Evolutionary conservation across 2,888 invertebrate genomes (phyloP).

Genomic region (Hemicrepidius hirtus): DNA sequence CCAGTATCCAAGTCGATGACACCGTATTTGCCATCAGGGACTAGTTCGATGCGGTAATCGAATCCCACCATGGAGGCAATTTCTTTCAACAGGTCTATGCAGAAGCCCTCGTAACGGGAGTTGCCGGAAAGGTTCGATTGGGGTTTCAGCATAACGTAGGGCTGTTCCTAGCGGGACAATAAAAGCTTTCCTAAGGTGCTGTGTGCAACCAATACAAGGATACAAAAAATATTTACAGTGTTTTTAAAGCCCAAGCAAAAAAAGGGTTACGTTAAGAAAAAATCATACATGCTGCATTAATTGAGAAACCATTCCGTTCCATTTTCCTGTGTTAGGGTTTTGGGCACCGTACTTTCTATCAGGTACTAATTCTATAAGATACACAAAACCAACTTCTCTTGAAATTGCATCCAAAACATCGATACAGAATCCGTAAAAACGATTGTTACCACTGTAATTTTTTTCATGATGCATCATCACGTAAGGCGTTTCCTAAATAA

Average conservation of each 20-base stretch:
- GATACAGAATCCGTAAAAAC: constrained; percentile 88
- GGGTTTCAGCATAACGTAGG: constrained; percentile 70
- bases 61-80: constrained; percentile 80
- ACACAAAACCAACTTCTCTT: constrained; percentile 81
- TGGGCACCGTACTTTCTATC: constrained; percentile 81
- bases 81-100: constrained; percentile 81
- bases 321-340: constrained; percentile 77
- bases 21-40: constrained; percentile 82
- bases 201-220: background rate
- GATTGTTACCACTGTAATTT: constrained; percentile 82
- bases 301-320: constrained; percentile 83
- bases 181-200: constrained; percentile 43
- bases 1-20: constrained; percentile 83
- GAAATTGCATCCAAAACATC: constrained; percentile 82
- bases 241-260: background rate
- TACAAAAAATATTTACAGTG: background rate
- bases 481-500: constrained; percentile 80
- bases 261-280: background rate
- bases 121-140: constrained; percentile 76
- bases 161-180: constrained; percentile 67
- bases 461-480: constrained; percentile 83
- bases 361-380: constrained; percentile 81
- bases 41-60: constrained; percentile 79
- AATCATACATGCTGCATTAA: constrained; percentile 81
- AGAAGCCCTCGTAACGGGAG: constrained; percentile 82